These are phyloP conservation scores for Acanthosepion pharaonis DNA, from an alignment of 2,888 invertebrate species.

Conservation along the genomic window DNA sequence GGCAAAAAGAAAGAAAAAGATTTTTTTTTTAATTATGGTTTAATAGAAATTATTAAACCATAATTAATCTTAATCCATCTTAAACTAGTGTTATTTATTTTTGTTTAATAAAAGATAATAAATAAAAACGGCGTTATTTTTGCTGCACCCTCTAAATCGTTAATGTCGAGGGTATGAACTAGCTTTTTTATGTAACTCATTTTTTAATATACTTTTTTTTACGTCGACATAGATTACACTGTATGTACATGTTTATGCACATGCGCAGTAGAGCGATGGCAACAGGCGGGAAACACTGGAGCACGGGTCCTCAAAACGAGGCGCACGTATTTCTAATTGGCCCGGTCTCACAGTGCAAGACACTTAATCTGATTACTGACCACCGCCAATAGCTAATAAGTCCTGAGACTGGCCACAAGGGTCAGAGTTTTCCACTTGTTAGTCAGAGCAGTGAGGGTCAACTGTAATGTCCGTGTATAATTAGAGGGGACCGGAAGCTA, in stretches of 20 bases:
- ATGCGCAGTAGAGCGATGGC: background rate
- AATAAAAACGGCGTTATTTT: no score
- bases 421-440: slow-evolving; percentile 33
- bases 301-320: no score
- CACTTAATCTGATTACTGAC: slow-evolving; percentile 9
- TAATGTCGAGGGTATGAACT: no score
- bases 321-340: background rate
- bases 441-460: slow-evolving; percentile 3
- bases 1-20: no score
- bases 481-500: background rate
- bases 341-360: slow-evolving; percentile 17
- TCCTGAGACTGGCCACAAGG: background rate
- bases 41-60: no score
- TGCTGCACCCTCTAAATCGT: no score
- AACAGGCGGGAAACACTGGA: background rate
- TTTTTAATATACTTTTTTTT: background rate
- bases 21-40: no score
- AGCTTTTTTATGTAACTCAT: no score
- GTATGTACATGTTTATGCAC: background rate
- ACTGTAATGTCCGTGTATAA: slow-evolving; percentile 33
- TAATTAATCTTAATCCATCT: no score
- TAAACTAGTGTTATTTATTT: no score
- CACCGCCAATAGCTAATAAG: background rate
- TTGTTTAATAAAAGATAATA: no score
- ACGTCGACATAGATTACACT: background rate